Evolutionary conservation across 2,113 vertebrate species (phyloP).

Genomic region (Catharus bicknelli): DNA sequence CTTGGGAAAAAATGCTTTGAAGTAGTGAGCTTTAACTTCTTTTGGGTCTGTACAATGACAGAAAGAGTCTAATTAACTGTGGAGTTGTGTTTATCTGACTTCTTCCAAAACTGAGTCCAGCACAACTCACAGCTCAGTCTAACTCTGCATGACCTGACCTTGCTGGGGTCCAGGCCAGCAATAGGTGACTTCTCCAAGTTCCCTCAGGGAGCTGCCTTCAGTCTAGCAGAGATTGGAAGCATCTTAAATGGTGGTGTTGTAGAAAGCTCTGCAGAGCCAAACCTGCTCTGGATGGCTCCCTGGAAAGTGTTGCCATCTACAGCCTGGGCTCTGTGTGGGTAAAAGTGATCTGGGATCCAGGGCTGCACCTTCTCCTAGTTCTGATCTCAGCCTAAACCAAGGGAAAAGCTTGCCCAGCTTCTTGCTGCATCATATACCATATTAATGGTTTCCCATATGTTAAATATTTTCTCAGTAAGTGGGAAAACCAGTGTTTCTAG

Average conservation of each 20-base stretch:
- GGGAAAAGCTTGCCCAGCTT: neutral
- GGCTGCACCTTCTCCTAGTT: neutral
- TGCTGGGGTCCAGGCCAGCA: neutral
- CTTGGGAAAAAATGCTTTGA: neutral
- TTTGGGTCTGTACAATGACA: neutral
- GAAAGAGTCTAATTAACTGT: neutral
- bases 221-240: neutral
- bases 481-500: neutral
- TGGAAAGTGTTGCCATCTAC: rapidly evolving
- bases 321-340: neutral
- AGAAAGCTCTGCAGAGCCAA: neutral
- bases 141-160: neutral
- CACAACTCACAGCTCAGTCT: neutral
- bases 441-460: neutral
- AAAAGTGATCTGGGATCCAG: neutral
- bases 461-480: constrained; percentile 16
- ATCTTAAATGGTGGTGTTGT: rapidly evolving
- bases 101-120: neutral
- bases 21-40: neutral
- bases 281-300: neutral
- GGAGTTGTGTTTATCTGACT: neutral
- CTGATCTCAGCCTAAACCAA: neutral
- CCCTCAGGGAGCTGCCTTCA: neutral
- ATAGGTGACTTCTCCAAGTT: neutral
- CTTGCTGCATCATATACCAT: neutral